Evolutionary conservation across 1,140 invertebrate species (phyloP).

Genomic region (Zelostemma sp.): DNA sequence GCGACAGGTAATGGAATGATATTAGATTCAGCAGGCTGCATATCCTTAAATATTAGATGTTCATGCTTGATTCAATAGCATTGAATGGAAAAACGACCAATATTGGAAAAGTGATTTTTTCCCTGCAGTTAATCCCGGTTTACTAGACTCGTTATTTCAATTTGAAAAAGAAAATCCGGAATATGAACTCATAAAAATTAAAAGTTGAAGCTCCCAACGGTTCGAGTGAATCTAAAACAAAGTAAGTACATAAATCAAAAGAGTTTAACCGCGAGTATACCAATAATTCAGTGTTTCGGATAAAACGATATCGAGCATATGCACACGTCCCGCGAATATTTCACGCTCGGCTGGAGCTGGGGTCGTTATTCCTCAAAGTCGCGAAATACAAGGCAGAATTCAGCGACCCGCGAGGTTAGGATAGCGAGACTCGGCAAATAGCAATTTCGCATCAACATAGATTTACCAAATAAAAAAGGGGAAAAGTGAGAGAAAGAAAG

Average conservation of each 20-base stretch:
- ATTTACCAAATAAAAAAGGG: slow-evolving; percentile 26
- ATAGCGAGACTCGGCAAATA: slow-evolving; percentile 44
- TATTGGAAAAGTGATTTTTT: no score
- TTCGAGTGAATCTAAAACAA: no score
- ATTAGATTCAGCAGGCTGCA: slow-evolving; percentile 27
- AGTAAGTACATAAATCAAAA: no score
- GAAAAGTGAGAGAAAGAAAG: slow-evolving; percentile 14
- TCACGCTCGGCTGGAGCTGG: slow-evolving; percentile 19
- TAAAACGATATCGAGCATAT: slow-evolving; percentile 17
- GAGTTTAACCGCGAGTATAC: no score
- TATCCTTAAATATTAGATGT: slow-evolving; percentile 33
- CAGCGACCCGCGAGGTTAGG: slow-evolving; percentile 48
- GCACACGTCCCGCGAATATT: slow-evolving; percentile 19
- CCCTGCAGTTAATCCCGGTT: no score
- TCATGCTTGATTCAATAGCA: slow-evolving; percentile 12
- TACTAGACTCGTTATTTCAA: no score
- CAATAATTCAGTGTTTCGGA: slow-evolving; percentile 26
- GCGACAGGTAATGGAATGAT: slow-evolving; percentile 37
- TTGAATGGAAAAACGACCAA: slow-evolving; percentile 18
- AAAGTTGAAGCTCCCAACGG: no score
- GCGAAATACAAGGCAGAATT: slow-evolving; percentile 28
- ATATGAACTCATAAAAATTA: no score
- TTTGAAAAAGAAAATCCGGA: no score
- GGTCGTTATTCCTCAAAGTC: slow-evolving; percentile 2
- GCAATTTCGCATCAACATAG: slow-evolving; percentile 34